Conservation (phyloP, 2,888 invertebrate species). For the Patella ulyssiponensis region DNA sequence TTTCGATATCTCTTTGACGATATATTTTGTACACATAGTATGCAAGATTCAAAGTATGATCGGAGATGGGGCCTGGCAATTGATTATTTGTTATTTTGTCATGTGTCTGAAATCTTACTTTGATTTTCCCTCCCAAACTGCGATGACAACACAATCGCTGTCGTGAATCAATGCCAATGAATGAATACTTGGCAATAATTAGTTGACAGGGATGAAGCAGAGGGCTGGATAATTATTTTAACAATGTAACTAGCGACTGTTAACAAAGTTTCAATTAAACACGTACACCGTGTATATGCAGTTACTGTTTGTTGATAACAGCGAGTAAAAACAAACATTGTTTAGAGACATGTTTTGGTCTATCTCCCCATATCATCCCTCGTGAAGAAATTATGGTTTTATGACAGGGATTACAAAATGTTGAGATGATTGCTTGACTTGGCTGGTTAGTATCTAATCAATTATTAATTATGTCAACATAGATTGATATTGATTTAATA, state of each 20-base stretch:
- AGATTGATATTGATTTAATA: conserved; percentile 13
- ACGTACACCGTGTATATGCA: too few species aligned
- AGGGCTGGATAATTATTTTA: not conserved
- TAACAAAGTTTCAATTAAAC: too few species aligned
- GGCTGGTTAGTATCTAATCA: conserved; percentile 1
- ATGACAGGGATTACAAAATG: too few species aligned
- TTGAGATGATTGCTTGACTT: too few species aligned
- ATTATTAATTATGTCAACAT: conserved; percentile 13
- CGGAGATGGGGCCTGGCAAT: too few species aligned
- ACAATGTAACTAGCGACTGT: too few species aligned
- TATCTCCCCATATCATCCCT: too few species aligned
- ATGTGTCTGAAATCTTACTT: conserved; percentile 7
- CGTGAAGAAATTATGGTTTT: too few species aligned
- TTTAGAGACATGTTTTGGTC: too few species aligned
- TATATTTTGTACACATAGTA: not conserved
- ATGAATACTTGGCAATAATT: conserved; percentile 7
- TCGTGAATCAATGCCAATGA: conserved; percentile 7
- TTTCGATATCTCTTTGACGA: conserved; percentile 8
- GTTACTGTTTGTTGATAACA: too few species aligned
- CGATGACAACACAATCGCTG: conserved; percentile 8
- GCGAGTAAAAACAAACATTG: too few species aligned
- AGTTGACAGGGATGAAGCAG: not conserved
- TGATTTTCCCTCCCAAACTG: conserved; percentile 11
- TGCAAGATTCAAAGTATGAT: too few species aligned
- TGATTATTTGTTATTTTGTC: not conserved